phyloP scores from a whole-genome alignment of 2,888 invertebrate genomes.

The Sesia apiformis region DNA sequence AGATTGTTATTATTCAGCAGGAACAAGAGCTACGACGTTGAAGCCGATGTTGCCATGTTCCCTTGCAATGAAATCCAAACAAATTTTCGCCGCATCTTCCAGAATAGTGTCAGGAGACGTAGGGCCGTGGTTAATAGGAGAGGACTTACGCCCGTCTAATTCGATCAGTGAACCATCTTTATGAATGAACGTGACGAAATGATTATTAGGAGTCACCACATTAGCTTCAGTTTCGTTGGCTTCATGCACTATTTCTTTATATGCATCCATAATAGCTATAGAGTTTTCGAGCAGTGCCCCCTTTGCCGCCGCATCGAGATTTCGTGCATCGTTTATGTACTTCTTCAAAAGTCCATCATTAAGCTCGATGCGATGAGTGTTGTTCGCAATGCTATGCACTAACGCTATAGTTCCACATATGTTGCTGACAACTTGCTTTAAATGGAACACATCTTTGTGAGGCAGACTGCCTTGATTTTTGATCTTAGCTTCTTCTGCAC shows the following conservation, averaged over 20 bases:
- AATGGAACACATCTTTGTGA: constrained; percentile 82
- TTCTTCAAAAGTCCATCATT: constrained; percentile 83
- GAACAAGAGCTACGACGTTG: constrained; percentile 87
- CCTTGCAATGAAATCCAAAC: constrained; percentile 86
- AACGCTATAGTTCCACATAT: constrained; percentile 97
- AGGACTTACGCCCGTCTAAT: constrained; percentile 78
- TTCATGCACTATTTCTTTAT: constrained; percentile 85
- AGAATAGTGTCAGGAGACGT: constrained; percentile 83
- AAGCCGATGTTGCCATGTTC: constrained; percentile 92
- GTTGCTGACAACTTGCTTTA: constrained; percentile 92
- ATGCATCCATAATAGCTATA: constrained; percentile 81
- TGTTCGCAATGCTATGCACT: constrained; percentile 94
- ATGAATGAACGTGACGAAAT: constrained; percentile 91
- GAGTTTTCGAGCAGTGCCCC: constrained; percentile 84
- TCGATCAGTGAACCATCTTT: constrained; percentile 88
- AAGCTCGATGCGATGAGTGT: constrained; percentile 80
- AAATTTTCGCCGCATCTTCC: constrained; percentile 87
- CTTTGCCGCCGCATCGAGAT: constrained; percentile 80
- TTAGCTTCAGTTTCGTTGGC: constrained; percentile 80
- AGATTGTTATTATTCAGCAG: constrained; percentile 34
- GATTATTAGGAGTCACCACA: constrained; percentile 76
- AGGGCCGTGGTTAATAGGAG: constrained; percentile 87
- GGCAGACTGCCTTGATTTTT: constrained; percentile 68
- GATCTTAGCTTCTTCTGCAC: constrained; percentile 76
- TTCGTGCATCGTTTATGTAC: constrained; percentile 80